Evolutionary conservation across 2,113 vertebrate genomes (phyloP), one percentile per base, ranked within the genome.

Genomic region (Amazona vittata): DNA sequence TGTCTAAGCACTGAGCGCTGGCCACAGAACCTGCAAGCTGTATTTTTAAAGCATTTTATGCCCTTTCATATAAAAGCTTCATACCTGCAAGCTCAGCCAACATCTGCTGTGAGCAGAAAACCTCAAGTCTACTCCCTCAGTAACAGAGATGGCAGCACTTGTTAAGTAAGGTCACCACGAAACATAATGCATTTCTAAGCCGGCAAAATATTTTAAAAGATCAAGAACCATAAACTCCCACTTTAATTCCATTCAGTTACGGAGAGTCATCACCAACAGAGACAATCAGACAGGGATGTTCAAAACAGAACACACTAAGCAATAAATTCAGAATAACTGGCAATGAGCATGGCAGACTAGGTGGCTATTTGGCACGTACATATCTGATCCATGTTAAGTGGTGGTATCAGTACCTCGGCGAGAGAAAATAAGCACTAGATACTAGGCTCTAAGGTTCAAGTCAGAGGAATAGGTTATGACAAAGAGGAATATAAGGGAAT

Each of bases 61-160:
- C 65, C 92, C 84, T 95, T 94, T 93, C 87, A 86, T 78, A 89
- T 94, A 96, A 96, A 96, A 97, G 73, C 92, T 82, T 93, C 89
- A 37, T 85, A 91, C 94, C 91, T 94, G 92, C 92, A 94, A 96
- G 89, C 92, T 95, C 95, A 92, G 95, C 94, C 94, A 95, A 86
- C 92, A 65, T 91, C 94, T 93, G 91, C 96, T 59, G 59, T 13
- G 74, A 67, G 74, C 86, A 86, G 71, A 95, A 92, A 96, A 86
- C 89, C 95, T 93, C 78, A 33, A 64, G 69, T 33, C 79, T 62
- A 25, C 83, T 80, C 89, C 81, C 91, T 76, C 20, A 57, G 73
- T 76, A 94, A 89, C 6, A 1, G 89, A 76, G 91, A 89, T 62
- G 65, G 91, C n/a, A 87, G 83, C 83, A 65, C 80, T 95, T 71